Evolutionary conservation across 2,113 vertebrate species (phyloP).

Genomic region (Marcusenius ussheri): DNA sequence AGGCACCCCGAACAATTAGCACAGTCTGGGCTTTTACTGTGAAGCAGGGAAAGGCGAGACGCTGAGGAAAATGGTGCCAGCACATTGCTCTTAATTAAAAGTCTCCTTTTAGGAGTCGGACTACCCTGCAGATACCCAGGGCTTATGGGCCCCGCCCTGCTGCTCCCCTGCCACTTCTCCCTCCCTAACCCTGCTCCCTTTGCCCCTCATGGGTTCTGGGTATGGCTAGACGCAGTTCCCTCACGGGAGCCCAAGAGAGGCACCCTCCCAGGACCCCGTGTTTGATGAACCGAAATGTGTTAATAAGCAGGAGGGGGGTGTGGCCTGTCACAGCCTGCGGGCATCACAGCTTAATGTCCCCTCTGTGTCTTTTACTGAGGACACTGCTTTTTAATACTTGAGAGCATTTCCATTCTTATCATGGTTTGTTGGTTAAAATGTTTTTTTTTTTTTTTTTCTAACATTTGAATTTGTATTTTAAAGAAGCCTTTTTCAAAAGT

Average conservation of each 20-base stretch:
- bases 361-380: not conserved
- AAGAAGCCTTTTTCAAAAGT: not conserved
- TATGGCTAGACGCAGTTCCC: not conserved
- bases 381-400: not conserved
- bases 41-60: not conserved
- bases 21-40: not conserved
- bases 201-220: constrained; percentile 6
- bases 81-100: constrained; percentile 9
- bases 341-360: not conserved
- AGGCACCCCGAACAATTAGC: not conserved
- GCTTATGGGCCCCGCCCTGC: not conserved
- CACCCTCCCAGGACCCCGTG: not conserved
- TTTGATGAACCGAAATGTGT: not conserved
- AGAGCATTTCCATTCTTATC: not conserved
- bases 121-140: not conserved
- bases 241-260: not conserved
- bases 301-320: not conserved
- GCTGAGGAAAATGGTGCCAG: not conserved
- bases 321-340: not conserved
- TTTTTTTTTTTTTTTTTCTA: not conserved
- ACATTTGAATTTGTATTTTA: not conserved
- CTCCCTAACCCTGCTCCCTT: not conserved
- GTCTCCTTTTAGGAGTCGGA: not conserved
- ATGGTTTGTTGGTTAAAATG: not conserved
- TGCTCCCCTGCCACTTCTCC: constrained; percentile 7